Evolutionary conservation across 2,888 invertebrate genomes (phyloP), one percentile per base, ranked within the genome.

Genomic region (Drosophila kambysellisi): DNA sequence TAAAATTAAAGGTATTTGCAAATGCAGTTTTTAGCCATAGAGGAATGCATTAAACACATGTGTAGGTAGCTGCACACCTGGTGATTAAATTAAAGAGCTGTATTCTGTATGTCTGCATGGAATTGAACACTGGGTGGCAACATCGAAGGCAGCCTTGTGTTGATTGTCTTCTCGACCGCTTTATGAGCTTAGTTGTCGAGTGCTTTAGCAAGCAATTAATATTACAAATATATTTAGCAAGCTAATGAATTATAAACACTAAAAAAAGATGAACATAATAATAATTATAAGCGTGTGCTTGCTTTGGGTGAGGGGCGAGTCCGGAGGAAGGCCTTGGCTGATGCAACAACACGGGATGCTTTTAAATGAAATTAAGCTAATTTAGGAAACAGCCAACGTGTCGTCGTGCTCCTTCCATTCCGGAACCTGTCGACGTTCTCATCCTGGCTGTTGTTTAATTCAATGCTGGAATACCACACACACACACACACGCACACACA

Each of bases 351-450:
- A 56, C 70, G 78, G 67, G 70, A 77, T 85, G 81, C 82, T 89
- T 87, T 88, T 81, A 82, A 89, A 89, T 88, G 81, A 88, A 87
- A 88, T 87, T 82, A 87, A 89, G 87, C 89, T 87, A 89, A 87
- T 89, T 87, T 89, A 70, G 84, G 76, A 73, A 77, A 74, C 84
- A 81, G 76, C 67, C 77, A 82, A 75, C 81, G 83, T 75, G 81
- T 82, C 70, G 65, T 69, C 54, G 58, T 70, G 66, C 56, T 52
- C 46, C 39, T 50, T 75, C 67, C 72, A 39, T 39, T 37, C 25
- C 63, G 57, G 48, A 56, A 69, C 53, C 51, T 60, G 67, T 65
- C 75, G 70, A 78, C 79, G 33, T 71, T 60, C 52, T 62, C 72
- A 46, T 70, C 74, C 61, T 54, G 70, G 41, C 67, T 74, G 60